A percentile compares a stretch with the other conserved stretches of the same genome.
These are phyloP conservation scores for Spinus olivaceus DNA, from an alignment of 2,797 vertebrate species.

Conservation along the genomic window DNA sequence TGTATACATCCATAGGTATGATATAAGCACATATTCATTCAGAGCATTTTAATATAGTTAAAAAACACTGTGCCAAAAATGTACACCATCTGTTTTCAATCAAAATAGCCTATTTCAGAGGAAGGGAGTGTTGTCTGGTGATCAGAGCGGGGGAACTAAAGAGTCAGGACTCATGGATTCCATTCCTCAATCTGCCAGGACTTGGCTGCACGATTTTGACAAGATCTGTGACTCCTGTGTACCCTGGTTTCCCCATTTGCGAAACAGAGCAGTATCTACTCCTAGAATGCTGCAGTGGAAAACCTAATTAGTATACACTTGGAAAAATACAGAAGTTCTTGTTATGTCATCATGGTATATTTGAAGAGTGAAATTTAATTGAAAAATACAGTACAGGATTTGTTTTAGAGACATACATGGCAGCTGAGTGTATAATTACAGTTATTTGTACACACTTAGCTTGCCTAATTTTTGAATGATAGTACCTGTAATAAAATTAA, in stretches of 20 bases:
- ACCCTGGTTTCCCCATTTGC: constrained; percentile 5
- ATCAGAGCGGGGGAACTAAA: constrained; percentile 45
- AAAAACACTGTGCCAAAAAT: constrained; percentile 59
- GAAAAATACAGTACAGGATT: neutral
- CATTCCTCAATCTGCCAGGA: constrained; percentile 25
- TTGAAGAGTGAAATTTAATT: constrained; percentile 13
- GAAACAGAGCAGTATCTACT: neutral
- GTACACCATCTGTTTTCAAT: constrained; percentile 69
- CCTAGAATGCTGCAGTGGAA: constrained; percentile 11
- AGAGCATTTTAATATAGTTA: constrained; percentile 64
- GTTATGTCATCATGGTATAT: neutral
- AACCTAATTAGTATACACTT: neutral
- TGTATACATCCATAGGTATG: constrained; percentile 16
- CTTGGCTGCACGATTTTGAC: neutral
- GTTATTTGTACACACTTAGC: neutral
- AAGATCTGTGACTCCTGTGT: neutral
- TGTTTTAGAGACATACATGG: neutral
- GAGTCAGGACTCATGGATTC: constrained; percentile 42
- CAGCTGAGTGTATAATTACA: neutral
- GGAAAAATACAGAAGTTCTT: neutral
- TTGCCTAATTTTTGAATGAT: constrained; percentile 26
- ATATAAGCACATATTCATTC: constrained; percentile 62
- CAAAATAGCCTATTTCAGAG: constrained; percentile 64
- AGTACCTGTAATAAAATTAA: constrained; percentile 17
- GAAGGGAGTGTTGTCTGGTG: constrained; percentile 55